These are phyloP conservation scores for Cladorhizidae sp. DNA, from an alignment of 37 sponge, comb jelly and placozoan species.

Conservation along the genomic window DNA sequence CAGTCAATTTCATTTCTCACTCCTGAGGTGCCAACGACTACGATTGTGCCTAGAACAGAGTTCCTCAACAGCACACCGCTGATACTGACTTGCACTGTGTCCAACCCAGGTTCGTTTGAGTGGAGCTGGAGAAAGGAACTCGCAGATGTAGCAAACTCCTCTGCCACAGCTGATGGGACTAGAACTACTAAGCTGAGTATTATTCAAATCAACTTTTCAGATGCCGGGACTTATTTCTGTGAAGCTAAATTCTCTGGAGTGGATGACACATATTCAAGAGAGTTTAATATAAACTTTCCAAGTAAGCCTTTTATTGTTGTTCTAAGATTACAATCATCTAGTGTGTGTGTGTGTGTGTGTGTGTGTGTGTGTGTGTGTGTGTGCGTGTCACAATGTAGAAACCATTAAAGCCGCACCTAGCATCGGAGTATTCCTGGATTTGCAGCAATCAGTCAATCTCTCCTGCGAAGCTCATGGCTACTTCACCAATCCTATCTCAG, in stretches of 20 bases:
- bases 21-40: background rate
- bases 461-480: too few relatives aligned
- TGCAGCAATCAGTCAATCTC: too few relatives aligned
- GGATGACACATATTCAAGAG: background rate
- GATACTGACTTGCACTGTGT: conserved; percentile 32
- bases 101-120: conserved; percentile 4
- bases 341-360: too few relatives aligned
- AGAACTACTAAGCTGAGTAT: conserved; percentile 38
- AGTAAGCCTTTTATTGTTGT: too few relatives aligned
- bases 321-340: too few relatives aligned
- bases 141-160: background rate
- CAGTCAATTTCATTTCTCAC: background rate
- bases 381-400: too few relatives aligned
- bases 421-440: too few relatives aligned
- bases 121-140: conserved; percentile 30
- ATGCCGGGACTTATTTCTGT: conserved; percentile 38
- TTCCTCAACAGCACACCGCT: conserved; percentile 12
- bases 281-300: conserved; percentile 5
- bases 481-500: too few relatives aligned
- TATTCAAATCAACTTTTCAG: conserved; percentile 1
- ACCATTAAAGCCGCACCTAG: too few relatives aligned
- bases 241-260: background rate
- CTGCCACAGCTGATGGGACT: conserved; percentile 31
- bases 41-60: conserved; percentile 2
- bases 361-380: too few relatives aligned